These are phyloP conservation scores for Drosophila erecta DNA, from an alignment of 1,140 invertebrate genomes.

Conservation along the genomic window DNA sequence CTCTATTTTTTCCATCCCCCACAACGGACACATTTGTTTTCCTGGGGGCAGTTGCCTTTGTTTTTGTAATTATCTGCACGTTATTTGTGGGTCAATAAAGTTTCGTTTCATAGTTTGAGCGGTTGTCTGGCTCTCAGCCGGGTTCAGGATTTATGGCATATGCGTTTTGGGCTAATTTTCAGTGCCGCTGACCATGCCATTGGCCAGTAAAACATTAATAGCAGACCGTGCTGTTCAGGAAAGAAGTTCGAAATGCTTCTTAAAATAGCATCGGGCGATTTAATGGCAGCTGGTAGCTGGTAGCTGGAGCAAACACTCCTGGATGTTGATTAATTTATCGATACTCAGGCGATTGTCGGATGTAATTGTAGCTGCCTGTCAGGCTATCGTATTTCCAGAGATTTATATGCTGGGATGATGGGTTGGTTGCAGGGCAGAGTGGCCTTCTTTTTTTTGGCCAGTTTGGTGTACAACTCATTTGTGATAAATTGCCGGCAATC, in stretches of 20 bases:
- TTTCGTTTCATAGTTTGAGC: slow-evolving; percentile 80
- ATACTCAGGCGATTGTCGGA: slow-evolving; percentile 26
- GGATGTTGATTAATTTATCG: slow-evolving; percentile 77
- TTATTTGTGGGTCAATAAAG: slow-evolving; percentile 84
- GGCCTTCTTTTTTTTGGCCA: not conserved
- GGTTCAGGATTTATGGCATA: slow-evolving; percentile 65
- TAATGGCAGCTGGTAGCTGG: slow-evolving; percentile 24
- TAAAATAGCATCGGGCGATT: slow-evolving; percentile 35
- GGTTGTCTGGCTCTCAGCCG: slow-evolving; percentile 61
- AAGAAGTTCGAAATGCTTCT: slow-evolving; percentile 16
- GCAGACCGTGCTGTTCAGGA: not conserved
- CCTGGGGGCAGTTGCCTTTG: slow-evolving; percentile 68
- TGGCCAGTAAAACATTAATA: slow-evolving; percentile 54
- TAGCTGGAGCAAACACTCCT: not conserved
- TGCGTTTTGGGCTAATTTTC: slow-evolving; percentile 63
- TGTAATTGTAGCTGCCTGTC: slow-evolving; percentile 75
- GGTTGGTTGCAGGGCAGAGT: not conserved
- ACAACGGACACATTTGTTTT: slow-evolving; percentile 66
- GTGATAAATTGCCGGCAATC: slow-evolving; percentile 71
- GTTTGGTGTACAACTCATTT: slow-evolving; percentile 55
- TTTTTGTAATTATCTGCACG: slow-evolving; percentile 84
- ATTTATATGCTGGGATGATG: slow-evolving; percentile 51
- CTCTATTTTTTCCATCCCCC: slow-evolving; percentile 17
- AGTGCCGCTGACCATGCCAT: slow-evolving; percentile 71
- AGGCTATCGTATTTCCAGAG: slow-evolving; percentile 70